Evolutionary conservation across 2,888 invertebrate genomes (phyloP), one percentile per base, ranked within the genome.

Genomic region (Eupithecia exiguata): DNA sequence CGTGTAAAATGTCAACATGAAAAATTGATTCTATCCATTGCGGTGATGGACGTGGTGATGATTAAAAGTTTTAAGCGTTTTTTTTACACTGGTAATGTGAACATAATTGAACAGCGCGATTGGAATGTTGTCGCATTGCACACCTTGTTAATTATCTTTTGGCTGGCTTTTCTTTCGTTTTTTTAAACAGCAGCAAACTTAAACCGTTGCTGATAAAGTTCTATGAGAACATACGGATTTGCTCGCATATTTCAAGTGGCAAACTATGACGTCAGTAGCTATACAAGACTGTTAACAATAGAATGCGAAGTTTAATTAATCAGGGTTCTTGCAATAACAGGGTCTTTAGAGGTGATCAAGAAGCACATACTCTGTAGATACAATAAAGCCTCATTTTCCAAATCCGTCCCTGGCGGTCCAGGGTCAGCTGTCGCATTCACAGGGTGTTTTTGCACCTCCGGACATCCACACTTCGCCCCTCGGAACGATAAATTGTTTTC

Each of bases 381-480:
- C 18, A 35, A 62, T 18, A 30, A 9, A 3, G 0, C 9, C 35
- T 35, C 18, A 35, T 18, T 62, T 35, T 77, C 84, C 75, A 71
- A 87, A 71, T 89, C 78, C 90, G 78, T 77, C 88, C 82, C 89
- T 88, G 88, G 82, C 77, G 74, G 49, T 81, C 78, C 80, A 81
- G 83, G 87, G 91, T 90, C 93, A 93, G 92, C 92, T 93, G 93
- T 86, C 91, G 86, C 87, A 89, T 90, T 92, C 93, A 88, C 93
- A 92, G 86, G 82, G 78, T 82, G 91, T 92, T 93, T 92, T 93
- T 92, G 90, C 88, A 88, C 88, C 86, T 87, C 80, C 83, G 79
- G 81, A 83, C 84, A 82, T 80, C 76, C 82, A 79, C 78, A 77
- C 75, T 69, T 78, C 75, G 68, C 78, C 83, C 84, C 86, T 84